These are phyloP conservation scores for Melanotus villosus DNA, from an alignment of 2,888 invertebrate genomes.

Conservation along the genomic window DNA sequence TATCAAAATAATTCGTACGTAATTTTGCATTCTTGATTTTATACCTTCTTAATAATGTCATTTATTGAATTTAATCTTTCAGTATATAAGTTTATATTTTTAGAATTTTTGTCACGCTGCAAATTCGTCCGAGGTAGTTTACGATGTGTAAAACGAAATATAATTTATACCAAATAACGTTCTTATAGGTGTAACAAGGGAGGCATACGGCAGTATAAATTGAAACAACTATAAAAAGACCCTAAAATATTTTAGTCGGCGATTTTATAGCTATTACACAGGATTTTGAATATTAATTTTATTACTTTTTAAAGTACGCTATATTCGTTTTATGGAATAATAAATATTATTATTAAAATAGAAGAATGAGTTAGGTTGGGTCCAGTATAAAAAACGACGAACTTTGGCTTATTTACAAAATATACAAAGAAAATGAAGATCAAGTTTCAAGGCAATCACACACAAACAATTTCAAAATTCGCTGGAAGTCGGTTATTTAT, in stretches of 20 bases:
- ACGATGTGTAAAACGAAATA: slow-evolving; percentile 1
- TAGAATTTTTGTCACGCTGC: no score
- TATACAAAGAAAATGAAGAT: neutral
- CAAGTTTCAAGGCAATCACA: neutral
- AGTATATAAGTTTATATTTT: no score
- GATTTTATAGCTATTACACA: slow-evolving; percentile 57
- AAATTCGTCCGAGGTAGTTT: neutral
- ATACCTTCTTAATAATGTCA: no score
- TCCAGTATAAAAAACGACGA: no score
- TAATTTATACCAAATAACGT: neutral
- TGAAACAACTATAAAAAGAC: slow-evolving; percentile 46
- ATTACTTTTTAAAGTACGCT: slow-evolving; percentile 63
- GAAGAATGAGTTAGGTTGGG: slow-evolving; percentile 20
- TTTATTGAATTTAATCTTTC: no score
- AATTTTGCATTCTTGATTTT: no score
- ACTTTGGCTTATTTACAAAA: neutral
- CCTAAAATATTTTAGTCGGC: slow-evolving; percentile 52
- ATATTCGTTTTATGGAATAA: slow-evolving; percentile 63
- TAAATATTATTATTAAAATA: slow-evolving; percentile 57
- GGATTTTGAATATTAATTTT: slow-evolving; percentile 64
- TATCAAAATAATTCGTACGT: no score
- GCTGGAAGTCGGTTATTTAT: no score
- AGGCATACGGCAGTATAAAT: slow-evolving; percentile 33
- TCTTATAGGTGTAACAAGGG: slow-evolving; percentile 34
- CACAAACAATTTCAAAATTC: neutral